Evolutionary conservation across 1,140 invertebrate genomes (phyloP), one percentile per base, ranked within the genome.

Genomic region (Tetragnatha versicolor): DNA sequence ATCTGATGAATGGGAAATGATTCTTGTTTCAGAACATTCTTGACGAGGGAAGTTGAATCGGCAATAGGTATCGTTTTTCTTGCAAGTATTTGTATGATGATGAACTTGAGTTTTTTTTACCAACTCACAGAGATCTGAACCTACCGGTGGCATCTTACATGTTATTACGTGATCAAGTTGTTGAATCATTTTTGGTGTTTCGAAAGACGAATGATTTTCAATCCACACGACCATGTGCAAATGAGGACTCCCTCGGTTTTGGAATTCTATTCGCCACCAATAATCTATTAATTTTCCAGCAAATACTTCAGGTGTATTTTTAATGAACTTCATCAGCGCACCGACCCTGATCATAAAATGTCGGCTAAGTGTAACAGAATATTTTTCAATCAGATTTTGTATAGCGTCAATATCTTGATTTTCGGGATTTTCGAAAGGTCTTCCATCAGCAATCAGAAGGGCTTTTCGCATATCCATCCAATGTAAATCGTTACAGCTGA

Each of bases 221-320:
- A 86, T 73, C 85, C 86, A 88, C n/a, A 85, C 33, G 1, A 88
- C 73, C 58, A 85, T 83, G 72, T 88, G 86, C 10, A 86, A 53
- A 82, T 87, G 86, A 20, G 86, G 86, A 68, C 82, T 85, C 1
- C 87, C 86, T 31, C 86, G 82, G 70, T 87, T 85, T 77, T 88
- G 86, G 81, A 86, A 87, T 79, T 87, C 85, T 53, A 87, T 85
- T 55, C 84, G 80, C 76, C 81, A 84, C 75, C 82, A 82, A 53
- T 78, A 82, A 70, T 84, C 83, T n/a, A 12, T 37, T n/a, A 84
- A 37, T 66, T 72, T 22, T 17, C 75, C 42, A 9, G 29, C 73
- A 31, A 79, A 61, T 9, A 69, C 33, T 45, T 58, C 27, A 17
- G 10, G n/a, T 29, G 51, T 61, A 33, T 70, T 33, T n/a, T 76